phyloP scores from a whole-genome alignment of 2,888 invertebrate species.

The Lamellibrachia columna region DNA sequence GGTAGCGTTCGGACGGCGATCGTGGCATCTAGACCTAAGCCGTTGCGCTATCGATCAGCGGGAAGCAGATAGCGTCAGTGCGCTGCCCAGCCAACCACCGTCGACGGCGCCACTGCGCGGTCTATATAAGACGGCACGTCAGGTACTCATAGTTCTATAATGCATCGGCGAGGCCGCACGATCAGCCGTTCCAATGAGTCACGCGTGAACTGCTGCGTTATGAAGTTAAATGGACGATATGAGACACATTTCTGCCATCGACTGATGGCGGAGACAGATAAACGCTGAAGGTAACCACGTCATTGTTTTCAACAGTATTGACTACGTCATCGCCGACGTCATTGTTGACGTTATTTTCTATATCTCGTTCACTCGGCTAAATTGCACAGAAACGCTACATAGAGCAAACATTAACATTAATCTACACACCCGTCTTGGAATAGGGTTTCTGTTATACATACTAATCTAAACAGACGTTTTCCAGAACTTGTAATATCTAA shows the following conservation, averaged over 20 bases:
- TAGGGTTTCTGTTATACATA: neutral
- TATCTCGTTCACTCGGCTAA: neutral
- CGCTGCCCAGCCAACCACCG: neutral
- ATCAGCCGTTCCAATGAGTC: neutral
- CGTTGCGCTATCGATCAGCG: neutral
- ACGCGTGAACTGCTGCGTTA: conserved; percentile 6
- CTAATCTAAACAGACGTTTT: too few relatives aligned
- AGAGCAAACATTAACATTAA: neutral
- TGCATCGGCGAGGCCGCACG: neutral
- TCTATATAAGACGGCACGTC: neutral
- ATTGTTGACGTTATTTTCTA: neutral
- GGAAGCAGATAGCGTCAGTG: neutral
- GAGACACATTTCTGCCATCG: neutral
- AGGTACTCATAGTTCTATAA: neutral
- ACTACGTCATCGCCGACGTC: neutral
- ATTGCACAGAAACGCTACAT: neutral
- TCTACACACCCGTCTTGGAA: neutral
- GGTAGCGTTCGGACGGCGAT: neutral
- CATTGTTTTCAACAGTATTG: neutral
- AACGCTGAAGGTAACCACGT: neutral
- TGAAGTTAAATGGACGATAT: neutral
- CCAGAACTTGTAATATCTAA: neutral
- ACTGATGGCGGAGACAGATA: neutral
- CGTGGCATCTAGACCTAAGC: neutral
- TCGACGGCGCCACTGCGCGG: neutral